Conservation (phyloP, 1,140 invertebrate species). For the Lasaia peninsularis region DNA sequence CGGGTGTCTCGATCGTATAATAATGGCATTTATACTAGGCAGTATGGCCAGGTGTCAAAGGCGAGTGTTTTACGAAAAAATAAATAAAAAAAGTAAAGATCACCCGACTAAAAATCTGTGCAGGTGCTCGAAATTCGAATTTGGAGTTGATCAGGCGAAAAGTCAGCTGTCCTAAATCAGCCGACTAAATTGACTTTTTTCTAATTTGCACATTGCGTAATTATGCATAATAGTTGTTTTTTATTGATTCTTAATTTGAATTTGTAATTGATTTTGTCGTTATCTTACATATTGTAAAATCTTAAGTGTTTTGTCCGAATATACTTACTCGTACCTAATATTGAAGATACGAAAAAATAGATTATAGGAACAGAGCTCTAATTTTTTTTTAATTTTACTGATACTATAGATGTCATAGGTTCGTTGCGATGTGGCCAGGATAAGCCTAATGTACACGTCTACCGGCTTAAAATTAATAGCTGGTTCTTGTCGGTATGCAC, state of each 20-base stretch:
- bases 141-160: constrained; percentile 51
- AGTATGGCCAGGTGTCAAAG: constrained; percentile 56
- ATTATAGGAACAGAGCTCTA: no score
- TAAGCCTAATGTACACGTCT: no score
- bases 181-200: constrained; percentile 16
- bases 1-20: constrained; percentile 38
- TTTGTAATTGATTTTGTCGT: neutral
- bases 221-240: neutral
- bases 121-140: constrained; percentile 46
- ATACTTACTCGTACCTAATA: no score
- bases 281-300: neutral
- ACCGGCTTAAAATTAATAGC: no score
- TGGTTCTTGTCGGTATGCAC: neutral
- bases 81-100: constrained; percentile 51
- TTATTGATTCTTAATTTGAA: constrained; percentile 3
- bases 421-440: no score
- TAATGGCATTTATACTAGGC: constrained; percentile 43
- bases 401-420: no score
- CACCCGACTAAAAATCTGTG: constrained; percentile 60
- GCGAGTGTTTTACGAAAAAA: constrained; percentile 46
- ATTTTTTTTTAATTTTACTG: no score
- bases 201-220: constrained; percentile 27
- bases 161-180: constrained; percentile 53
- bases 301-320: no score
- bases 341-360: no score